A percentile compares a stretch with the other conserved stretches of the same genome.
These are phyloP conservation scores for Betta splendens DNA, from an alignment of 2,797 vertebrate species.

Conservation along the genomic window DNA sequence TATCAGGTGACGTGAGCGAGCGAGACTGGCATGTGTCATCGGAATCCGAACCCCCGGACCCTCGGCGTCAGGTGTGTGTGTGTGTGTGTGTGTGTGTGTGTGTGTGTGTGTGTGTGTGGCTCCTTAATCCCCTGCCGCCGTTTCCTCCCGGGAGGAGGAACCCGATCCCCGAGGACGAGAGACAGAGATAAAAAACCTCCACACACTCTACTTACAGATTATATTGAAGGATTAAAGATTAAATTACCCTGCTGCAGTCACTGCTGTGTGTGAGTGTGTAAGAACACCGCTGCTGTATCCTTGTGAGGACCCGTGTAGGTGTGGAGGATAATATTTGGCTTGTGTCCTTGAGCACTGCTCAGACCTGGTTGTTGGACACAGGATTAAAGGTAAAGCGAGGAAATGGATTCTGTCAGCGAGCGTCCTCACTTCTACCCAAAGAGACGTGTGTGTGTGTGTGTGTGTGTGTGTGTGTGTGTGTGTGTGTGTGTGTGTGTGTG, in stretches of 20 bases:
- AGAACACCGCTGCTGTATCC: slow-evolving; percentile 10
- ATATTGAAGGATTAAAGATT: slow-evolving; percentile 61
- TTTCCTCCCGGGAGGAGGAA: slow-evolving; percentile 63
- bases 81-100: slow-evolving; percentile 46
- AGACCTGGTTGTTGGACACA: not conserved
- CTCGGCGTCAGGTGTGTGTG: slow-evolving; percentile 55
- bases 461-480: slow-evolving; percentile 14
- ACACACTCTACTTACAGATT: slow-evolving; percentile 56
- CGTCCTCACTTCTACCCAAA: not conserved
- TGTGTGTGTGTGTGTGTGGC: slow-evolving; percentile 32
- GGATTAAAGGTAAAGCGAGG: not conserved
- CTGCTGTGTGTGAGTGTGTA: slow-evolving; percentile 14
- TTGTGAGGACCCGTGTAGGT: not conserved
- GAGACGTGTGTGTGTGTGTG: too few species aligned
- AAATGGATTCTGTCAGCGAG: not conserved
- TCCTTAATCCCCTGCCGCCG: slow-evolving; percentile 66
- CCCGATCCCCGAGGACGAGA: slow-evolving; percentile 47
- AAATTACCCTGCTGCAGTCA: slow-evolving; percentile 48
- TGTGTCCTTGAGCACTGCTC: not conserved
- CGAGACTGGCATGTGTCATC: slow-evolving; percentile 72
- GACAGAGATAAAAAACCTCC: slow-evolving; percentile 3
- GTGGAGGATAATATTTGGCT: not conserved
- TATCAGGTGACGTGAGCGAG: slow-evolving; percentile 65
- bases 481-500: too few species aligned
- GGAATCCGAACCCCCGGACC: slow-evolving; percentile 57